Evolutionary conservation across 2,113 vertebrate genomes (phyloP), one percentile per base, ranked within the genome.

Genomic region (Varanus komodoensis): DNA sequence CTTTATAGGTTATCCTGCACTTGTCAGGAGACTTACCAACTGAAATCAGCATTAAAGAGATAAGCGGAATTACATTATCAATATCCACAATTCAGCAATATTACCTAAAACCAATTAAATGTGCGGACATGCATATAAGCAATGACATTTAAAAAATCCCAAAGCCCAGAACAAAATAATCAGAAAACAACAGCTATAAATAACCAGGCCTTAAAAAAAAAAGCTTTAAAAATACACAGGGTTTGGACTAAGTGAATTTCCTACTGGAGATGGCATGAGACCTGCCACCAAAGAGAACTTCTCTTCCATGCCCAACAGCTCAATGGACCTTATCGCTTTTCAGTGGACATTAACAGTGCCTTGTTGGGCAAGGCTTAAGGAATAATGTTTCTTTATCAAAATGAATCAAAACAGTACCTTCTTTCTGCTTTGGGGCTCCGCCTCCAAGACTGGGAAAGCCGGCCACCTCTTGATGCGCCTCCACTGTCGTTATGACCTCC

Each of bases 401-500:
- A 44, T 6, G 32, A 11, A 27, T 8, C 15, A 0, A 0, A 17
- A 34, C 19, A 0, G 1, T 97, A 99, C 99, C 98, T 98, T 95
- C 86, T 97, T 23, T 98, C 97, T 0, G 94, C 86, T 1, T 89
- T 91, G 69, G 92, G 9, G 3, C 88, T 87, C 68, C 95, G 96
- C 61, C 96, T 91, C 83, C 89, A 95, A 75, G 93, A 79, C 83
- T 96, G 96, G 2, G 96, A 96, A 71, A 96, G 96, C 14, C 96
- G 89, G 79, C 95, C 96, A 69, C 96, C 97, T 23, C 97, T 89
- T 4, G 89, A 4, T 0, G 80, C 89, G 2, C 88, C 95, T 21
- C 95, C 82, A 50, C 95, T 94, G 92, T 89, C 89, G 1, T 96
- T 97, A 0, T 32, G 93, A 44, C 91, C 92, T 21, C 3, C 91